Conservation (phyloP, 2,888 invertebrate species). For the Phania funesta region DNA sequence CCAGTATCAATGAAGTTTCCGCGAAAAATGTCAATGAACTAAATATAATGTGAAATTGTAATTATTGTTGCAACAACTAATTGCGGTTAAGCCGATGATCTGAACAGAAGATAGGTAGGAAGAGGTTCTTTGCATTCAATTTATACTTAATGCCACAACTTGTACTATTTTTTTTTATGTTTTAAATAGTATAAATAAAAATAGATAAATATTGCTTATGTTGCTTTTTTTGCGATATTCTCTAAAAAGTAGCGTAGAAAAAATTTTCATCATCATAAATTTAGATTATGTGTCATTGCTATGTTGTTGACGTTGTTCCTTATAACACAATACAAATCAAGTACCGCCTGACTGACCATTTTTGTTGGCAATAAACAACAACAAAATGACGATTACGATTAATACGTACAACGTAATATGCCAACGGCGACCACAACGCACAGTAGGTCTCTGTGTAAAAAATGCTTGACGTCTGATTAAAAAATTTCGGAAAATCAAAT, state of each 20-base stretch:
- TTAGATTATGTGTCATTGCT: conserved; percentile 59
- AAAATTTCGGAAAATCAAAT: too few species aligned
- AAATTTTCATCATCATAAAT: conserved; percentile 55
- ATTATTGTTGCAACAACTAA: conserved; percentile 30
- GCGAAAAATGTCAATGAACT: conserved; percentile 41
- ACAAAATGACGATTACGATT: conserved; percentile 10
- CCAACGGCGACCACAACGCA: not conserved
- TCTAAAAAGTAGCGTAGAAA: conserved; percentile 20
- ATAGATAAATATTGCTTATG: not conserved
- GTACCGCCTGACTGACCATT: conserved; percentile 29
- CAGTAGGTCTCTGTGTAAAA: not conserved
- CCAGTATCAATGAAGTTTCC: conserved; percentile 29
- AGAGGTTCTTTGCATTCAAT: conserved; percentile 1
- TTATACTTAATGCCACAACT: conserved; percentile 13
- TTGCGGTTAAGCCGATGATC: conserved; percentile 20
- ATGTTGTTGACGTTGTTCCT: conserved; percentile 27
- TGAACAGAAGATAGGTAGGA: conserved; percentile 23
- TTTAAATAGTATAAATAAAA: not conserved
- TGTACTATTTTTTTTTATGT: not conserved
- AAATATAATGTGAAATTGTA: conserved; percentile 12
- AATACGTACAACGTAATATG: not conserved
- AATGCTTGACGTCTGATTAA: not conserved
- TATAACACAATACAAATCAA: conserved; percentile 38
- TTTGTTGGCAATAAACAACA: conserved; percentile 25
- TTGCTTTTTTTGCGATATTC: not conserved